Percentiles rank a stretch among this genome's conserved stretches.
phyloP scores from a whole-genome alignment of 1,140 invertebrate genomes.

The Drosophila ohnishii region DNA sequence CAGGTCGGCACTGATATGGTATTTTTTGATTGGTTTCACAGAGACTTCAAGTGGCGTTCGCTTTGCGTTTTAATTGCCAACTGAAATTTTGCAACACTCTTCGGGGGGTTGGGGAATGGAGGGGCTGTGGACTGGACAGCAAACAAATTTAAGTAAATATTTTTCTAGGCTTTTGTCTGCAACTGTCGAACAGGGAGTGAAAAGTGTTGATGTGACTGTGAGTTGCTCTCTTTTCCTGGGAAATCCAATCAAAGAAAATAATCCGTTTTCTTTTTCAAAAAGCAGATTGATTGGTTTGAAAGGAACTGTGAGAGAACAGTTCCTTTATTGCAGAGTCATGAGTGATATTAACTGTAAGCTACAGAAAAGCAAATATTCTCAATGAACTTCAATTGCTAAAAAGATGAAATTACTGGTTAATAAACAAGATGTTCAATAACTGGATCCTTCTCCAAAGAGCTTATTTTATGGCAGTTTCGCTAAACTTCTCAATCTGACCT shows the following conservation, averaged over 20 bases:
- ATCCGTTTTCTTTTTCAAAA: conserved; percentile 8
- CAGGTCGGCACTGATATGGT: conserved; percentile 53
- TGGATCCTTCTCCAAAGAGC: not conserved
- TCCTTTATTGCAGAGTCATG: not conserved
- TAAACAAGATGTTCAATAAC: too few species aligned
- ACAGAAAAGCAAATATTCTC: not conserved
- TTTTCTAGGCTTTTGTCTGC: conserved; percentile 64
- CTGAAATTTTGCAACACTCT: conserved; percentile 49
- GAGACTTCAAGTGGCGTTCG: conserved; percentile 51
- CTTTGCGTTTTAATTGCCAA: conserved; percentile 70
- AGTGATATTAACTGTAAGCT: not conserved
- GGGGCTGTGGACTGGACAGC: not conserved
- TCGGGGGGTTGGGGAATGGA: not conserved
- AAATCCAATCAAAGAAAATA: conserved; percentile 48
- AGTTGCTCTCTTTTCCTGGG: conserved; percentile 24
- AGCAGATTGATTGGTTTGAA: conserved; percentile 27
- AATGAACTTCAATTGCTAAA: not conserved
- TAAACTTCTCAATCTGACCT: conserved; percentile 12
- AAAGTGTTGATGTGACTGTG: conserved; percentile 48
- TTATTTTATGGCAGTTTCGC: not conserved
- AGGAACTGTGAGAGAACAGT: not conserved
- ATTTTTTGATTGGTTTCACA: conserved; percentile 79
- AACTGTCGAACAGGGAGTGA: conserved; percentile 26
- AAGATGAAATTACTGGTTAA: not conserved
- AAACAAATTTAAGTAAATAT: conserved; percentile 63